Base-by-base conservation (phyloP, 1,140 invertebrate genomes). In the Portunus trituberculatus region DNA sequence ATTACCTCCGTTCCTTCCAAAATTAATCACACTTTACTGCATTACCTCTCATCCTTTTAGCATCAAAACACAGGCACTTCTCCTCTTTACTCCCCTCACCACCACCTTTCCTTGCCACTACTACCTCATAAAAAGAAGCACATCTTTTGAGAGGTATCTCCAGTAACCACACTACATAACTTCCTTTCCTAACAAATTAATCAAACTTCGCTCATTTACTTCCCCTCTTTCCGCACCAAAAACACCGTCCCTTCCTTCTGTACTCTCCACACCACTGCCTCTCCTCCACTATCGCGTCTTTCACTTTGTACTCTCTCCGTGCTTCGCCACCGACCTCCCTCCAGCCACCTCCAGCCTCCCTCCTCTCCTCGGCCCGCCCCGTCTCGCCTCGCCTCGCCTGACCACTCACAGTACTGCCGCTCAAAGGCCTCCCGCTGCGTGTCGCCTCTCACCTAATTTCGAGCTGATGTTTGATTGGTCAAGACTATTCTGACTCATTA, bases 391-490 rank as follows among this genome's bases (percentile, higher is more conserved):
- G 84, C 28, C 83, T 32, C n/a, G 1, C 83, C 83, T 29, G 12
- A 87, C 28, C 46, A 29, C 12, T 39, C 39, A 39, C 39, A 2
- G 39, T 39, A 39, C 39, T 16, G 29, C 59, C 12, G 1, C 32
- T 91, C 90, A 91, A 32, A 91, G 89, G 89, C 52, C 93, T 89
- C 29, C 86, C 86, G 89, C 59, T 89, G 52, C 52, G 48, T 52
- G 87, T 48, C 20, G 16, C 46, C 59, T 6, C 32, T 48, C 82
- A 89, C 87, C 93, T 94, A 94, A 94, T 94, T 94, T 87, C 93
- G 39, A 82, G 67, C 89, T 90, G 89, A 89, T 90, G 93, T 94
- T 94, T 94, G 93, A 94, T 94, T 90, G 93, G 32, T 28, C 48
- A 29, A 31, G 46, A 31, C 89, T 86, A 67, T 90, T 94, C 87